These are phyloP conservation scores for Nephotettix cincticeps DNA, from an alignment of 1,140 invertebrate genomes.

Conservation along the genomic window DNA sequence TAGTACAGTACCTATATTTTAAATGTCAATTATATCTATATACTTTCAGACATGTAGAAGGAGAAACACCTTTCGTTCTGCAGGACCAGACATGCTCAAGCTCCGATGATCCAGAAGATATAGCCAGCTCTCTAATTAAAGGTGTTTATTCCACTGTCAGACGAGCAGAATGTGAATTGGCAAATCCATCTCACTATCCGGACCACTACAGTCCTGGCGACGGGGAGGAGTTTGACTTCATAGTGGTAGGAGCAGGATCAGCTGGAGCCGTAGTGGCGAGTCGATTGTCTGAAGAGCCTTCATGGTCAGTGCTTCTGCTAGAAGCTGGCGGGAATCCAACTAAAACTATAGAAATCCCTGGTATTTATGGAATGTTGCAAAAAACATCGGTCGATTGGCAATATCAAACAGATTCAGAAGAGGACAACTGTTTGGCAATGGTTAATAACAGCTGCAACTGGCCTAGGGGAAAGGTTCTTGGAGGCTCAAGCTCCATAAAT, in stretches of 20 bases:
- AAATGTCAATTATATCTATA: too few species aligned
- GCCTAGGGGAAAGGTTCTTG: slow-evolving; percentile 81
- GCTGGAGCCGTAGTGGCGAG: slow-evolving; percentile 89
- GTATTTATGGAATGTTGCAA: slow-evolving; percentile 70
- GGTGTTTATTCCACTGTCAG: not conserved
- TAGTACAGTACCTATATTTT: too few species aligned
- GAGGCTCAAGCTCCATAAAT: slow-evolving; percentile 94
- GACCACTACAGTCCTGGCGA: not conserved
- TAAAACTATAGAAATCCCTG: slow-evolving; percentile 73
- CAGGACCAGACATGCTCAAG: too few species aligned
- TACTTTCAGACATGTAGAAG: too few species aligned
- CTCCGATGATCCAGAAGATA: not conserved
- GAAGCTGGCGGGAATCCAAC: slow-evolving; percentile 82
- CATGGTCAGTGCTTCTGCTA: slow-evolving; percentile 76
- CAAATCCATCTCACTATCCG: not conserved
- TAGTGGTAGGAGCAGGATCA: slow-evolving; percentile 83
- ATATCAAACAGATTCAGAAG: slow-evolving; percentile 76
- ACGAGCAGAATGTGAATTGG: slow-evolving; percentile 10
- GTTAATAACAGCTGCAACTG: slow-evolving; percentile 53
- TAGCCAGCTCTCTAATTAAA: not conserved
- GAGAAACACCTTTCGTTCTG: too few species aligned
- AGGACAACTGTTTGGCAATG: slow-evolving; percentile 55
- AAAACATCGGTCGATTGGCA: slow-evolving; percentile 86
- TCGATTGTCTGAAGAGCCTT: slow-evolving; percentile 74
- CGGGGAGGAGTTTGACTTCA: slow-evolving; percentile 68